Evolutionary conservation across 2,797 vertebrate species (phyloP).

Genomic region (Schizothorax lantsangensis): DNA sequence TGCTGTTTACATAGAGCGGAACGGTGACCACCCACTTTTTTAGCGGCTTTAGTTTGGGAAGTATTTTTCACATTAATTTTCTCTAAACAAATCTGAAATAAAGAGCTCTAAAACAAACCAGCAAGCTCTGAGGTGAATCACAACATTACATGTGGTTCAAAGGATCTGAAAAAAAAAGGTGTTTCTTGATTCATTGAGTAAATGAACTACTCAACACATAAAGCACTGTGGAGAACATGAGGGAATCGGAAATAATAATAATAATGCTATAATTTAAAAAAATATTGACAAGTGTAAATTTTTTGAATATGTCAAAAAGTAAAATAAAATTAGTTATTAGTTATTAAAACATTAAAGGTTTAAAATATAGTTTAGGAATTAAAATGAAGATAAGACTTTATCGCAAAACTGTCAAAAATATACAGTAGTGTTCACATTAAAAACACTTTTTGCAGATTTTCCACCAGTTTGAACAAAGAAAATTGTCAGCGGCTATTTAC

Average conservation of each 20-base stretch:
- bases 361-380: background rate
- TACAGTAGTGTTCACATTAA: background rate
- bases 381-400: background rate
- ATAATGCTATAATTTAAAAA: background rate
- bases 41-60: background rate
- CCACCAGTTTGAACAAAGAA: no score
- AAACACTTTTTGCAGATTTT: background rate
- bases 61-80: constrained; percentile 28
- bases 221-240: background rate
- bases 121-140: background rate
- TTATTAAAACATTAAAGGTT: background rate
- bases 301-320: background rate
- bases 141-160: background rate
- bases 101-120: background rate
- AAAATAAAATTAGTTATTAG: background rate
- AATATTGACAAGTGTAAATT: background rate
- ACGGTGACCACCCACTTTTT: constrained; percentile 39
- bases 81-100: background rate
- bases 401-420: background rate
- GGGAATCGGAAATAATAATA: background rate
- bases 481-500: no score
- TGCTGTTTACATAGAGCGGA: constrained; percentile 35
- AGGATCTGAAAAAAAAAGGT: no score
- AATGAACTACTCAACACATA: background rate
- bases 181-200: background rate